Percentiles rank a stretch among this genome's conserved stretches.
Evolutionary conservation across 2,888 invertebrate species (phyloP).

Genomic region (Phanerotoma sp.): DNA sequence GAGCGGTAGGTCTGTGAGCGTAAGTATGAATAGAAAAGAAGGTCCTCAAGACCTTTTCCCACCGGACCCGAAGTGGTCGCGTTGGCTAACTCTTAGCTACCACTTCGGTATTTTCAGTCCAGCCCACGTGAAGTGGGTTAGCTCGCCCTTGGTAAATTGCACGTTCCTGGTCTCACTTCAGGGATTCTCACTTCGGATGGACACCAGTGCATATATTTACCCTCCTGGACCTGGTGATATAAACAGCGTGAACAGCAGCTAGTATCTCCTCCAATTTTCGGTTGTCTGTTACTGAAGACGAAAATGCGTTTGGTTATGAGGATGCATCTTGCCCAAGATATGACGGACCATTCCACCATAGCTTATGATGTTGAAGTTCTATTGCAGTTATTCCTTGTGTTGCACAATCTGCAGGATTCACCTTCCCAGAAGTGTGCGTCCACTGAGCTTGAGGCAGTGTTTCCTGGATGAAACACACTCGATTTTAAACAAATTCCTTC

Average conservation of each 20-base stretch:
- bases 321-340: background rate
- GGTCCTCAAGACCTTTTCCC: no score
- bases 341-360: background rate
- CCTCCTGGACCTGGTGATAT: no score
- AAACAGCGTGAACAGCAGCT: background rate
- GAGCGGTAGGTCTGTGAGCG: no score
- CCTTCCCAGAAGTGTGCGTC: background rate
- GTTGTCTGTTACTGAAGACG: background rate
- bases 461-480: slow-evolving; percentile 7
- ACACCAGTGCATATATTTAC: no score
- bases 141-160: no score
- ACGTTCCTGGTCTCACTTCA: no score
- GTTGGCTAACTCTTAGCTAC: no score
- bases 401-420: slow-evolving; percentile 8
- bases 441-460: background rate
- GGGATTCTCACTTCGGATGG: no score
- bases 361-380: background rate
- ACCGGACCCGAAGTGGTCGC: no score
- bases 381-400: background rate
- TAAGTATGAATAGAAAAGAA: no score
- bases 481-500: slow-evolving; percentile 17
- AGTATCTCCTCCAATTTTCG: background rate
- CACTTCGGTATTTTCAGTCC: no score
- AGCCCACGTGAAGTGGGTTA: no score
- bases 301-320: background rate